Evolutionary conservation across 2,113 vertebrate species (phyloP), one percentile per base, ranked within the genome.

Genomic region (Myotis brandtii): DNA sequence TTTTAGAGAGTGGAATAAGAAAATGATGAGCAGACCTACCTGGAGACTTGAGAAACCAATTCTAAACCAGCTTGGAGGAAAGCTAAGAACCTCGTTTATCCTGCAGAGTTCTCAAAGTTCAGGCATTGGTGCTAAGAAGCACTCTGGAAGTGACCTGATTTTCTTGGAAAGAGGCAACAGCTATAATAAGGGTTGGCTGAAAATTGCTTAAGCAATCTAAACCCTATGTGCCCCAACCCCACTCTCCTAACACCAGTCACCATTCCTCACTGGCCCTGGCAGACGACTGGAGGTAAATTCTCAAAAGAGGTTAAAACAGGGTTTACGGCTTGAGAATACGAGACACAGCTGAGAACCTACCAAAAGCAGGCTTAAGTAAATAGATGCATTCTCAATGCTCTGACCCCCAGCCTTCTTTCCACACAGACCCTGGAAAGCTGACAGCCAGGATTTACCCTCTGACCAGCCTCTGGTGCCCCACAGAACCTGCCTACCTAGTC

Each of bases 301-400:
- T 56, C 30, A 80, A 56, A 67, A 82, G 48, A 67, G 37, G 32
- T 54, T 86, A 50, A 89, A 54, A 69, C n/a, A 48, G 75, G 30
- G 17, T 79, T 72, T 86, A 52, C 27, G 7, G 81, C 50, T 56
- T 64, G n/a, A 70, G 73, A 85, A 72, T 9, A 86, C 73, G 23
- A 77, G 13, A 43, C 73, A 50, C 17, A 52, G 30, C 4, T 72
- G 84, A 94, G 52, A 88, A 72, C 7, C 70, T 48, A 77, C 34
- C 70, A 72, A 59, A 89, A 91, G 32, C 37, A 79, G 52, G 27
- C 73, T 40, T 82, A 86, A 69, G 75, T 81, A 73, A 95, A 64
- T 0, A 54, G n/a, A 52, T 37, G 37, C 54, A n/a, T 73, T 75
- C 25, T 14, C 9, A 88, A 77, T 27, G 52, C 70, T 37, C 32